phyloP scores from a whole-genome alignment of 2,113 vertebrate genomes.

The Rattus rattus region DNA sequence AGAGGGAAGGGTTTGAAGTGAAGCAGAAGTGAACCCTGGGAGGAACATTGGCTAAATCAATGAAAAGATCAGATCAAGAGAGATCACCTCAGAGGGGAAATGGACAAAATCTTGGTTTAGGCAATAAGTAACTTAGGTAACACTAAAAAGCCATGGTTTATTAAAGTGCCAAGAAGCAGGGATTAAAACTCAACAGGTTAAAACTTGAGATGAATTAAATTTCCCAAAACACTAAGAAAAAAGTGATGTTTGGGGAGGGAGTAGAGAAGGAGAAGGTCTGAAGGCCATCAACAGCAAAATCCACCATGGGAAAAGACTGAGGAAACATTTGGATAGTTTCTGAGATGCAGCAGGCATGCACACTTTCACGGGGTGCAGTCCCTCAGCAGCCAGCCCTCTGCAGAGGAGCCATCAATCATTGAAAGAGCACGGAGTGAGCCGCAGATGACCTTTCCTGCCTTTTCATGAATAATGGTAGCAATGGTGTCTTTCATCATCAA shows the following conservation, averaged over 20 bases:
- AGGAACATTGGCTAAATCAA: background rate
- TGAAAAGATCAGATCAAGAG: background rate
- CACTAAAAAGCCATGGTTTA: background rate
- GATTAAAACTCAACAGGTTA: background rate
- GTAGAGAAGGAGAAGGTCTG: background rate
- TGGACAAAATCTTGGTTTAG: background rate
- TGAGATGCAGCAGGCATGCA: background rate
- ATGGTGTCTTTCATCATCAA: conserved; percentile 48
- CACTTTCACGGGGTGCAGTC: background rate
- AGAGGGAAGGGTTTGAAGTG: background rate
- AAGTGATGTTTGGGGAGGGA: background rate
- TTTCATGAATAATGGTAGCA: conserved; percentile 52
- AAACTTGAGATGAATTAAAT: background rate
- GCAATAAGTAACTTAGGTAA: background rate
- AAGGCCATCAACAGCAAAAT: conserved; percentile 33
- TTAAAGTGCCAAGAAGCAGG: background rate
- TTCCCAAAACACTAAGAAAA: background rate
- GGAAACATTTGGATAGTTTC: background rate
- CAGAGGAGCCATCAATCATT: conserved; percentile 24
- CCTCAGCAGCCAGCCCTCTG: background rate
- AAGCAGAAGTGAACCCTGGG: background rate
- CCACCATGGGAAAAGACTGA: background rate
- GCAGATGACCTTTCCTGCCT: conserved; percentile 38
- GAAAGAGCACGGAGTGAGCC: conserved; percentile 58
- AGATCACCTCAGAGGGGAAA: background rate